phyloP scores from a whole-genome alignment of 2,113 vertebrate species.

The Ctenomys sociabilis region DNA sequence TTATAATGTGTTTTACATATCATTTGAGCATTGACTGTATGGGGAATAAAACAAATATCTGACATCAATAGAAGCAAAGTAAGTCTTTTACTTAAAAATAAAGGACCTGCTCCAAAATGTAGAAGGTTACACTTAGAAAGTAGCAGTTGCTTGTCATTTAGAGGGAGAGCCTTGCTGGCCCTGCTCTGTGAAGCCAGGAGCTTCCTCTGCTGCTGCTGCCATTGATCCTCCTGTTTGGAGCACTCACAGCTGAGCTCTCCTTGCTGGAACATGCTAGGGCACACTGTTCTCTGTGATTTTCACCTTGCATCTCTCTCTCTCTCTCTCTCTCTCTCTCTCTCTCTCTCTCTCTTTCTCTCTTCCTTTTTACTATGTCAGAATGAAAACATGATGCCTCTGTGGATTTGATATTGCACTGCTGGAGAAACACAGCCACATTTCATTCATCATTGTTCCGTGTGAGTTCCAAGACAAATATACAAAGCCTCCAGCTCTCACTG shows the following conservation, averaged over 20 bases:
- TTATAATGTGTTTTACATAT: slow-evolving; percentile 41
- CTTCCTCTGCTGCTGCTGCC: neutral
- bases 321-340: neutral
- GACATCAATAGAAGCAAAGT: slow-evolving; percentile 52
- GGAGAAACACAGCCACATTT: neutral
- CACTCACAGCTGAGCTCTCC: neutral
- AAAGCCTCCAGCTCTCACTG: neutral
- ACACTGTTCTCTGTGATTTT: neutral
- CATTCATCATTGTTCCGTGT: neutral
- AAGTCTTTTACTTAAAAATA: slow-evolving; percentile 8
- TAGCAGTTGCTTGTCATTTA: neutral
- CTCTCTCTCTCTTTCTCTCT: neutral
- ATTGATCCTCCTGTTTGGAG: neutral
- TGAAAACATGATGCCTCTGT: neutral
- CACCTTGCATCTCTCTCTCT: neutral
- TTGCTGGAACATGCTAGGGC: neutral
- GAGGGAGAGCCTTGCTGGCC: neutral
- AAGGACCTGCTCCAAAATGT: neutral
- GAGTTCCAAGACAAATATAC: neutral
- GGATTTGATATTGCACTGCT: neutral
- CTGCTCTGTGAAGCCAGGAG: neutral
- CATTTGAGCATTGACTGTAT: neutral
- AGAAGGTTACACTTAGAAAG: slow-evolving; percentile 20
- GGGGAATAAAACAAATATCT: slow-evolving; percentile 33
- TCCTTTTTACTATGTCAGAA: neutral